Percentiles rank a stretch among this genome's conserved stretches.
phyloP scores from a whole-genome alignment of 2,113 vertebrate species.

The Hydropotes inermis region DNA sequence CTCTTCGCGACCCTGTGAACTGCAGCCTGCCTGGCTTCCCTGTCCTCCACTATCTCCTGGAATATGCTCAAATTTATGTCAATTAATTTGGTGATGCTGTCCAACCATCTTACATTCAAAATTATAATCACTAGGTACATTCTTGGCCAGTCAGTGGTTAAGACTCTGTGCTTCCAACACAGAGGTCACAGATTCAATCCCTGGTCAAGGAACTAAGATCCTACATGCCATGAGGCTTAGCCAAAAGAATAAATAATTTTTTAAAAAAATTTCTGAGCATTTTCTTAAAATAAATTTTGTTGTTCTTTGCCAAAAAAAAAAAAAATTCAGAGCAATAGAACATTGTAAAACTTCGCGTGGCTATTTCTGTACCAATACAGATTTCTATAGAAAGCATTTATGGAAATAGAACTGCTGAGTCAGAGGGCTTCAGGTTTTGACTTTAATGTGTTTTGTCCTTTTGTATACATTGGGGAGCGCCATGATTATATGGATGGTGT shows the following conservation, averaged over 20 bases:
- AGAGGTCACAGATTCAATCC: background rate
- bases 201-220: background rate
- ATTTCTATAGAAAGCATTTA: background rate
- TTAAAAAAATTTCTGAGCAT: background rate
- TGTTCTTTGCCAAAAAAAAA: no score
- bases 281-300: no score
- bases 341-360: background rate
- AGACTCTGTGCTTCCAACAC: accelerated
- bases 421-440: background rate
- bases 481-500: background rate
- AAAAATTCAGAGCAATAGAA: background rate
- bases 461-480: accelerated
- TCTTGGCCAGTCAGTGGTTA: background rate
- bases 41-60: accelerated
- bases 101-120: background rate
- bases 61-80: background rate
- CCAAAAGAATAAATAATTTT: background rate
- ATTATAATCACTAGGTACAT: background rate
- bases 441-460: background rate
- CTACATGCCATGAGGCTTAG: background rate
- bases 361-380: background rate
- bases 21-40: background rate
- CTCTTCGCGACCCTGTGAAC: accelerated
- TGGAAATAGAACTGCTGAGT: background rate
- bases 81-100: background rate